Evolutionary conservation across 2,797 vertebrate genomes (phyloP).

Genomic region (Hemitrygon akajei): DNA sequence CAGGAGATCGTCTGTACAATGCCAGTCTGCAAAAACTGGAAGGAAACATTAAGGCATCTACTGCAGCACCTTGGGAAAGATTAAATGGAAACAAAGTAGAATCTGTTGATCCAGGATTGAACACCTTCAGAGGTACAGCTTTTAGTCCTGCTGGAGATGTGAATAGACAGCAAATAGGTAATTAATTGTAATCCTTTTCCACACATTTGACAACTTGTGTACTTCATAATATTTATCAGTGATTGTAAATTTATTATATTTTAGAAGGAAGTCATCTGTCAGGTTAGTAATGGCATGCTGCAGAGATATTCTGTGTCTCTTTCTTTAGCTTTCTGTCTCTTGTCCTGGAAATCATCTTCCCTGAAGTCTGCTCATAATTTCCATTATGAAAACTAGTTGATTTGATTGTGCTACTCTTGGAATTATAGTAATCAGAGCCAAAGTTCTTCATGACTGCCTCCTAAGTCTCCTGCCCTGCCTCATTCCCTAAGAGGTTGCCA

Average conservation of each 20-base stretch:
- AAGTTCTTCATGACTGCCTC: no score
- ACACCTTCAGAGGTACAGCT: neutral
- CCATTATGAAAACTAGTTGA: no score
- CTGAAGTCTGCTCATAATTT: no score
- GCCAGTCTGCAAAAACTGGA: neutral
- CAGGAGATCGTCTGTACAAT: neutral
- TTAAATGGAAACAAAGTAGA: neutral
- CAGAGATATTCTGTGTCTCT: no score
- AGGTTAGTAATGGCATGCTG: no score
- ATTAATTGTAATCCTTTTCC: neutral
- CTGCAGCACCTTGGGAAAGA: constrained; percentile 13
- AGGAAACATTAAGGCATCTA: neutral
- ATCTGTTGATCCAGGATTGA: neutral
- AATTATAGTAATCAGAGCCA: no score
- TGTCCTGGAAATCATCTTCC: no score
- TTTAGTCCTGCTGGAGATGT: neutral
- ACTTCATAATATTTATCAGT: neutral
- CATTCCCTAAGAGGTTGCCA: no score
- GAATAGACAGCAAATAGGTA: constrained; percentile 26
- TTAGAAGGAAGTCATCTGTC: no score
- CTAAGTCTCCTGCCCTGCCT: no score
- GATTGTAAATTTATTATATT: neutral
- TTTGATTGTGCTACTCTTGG: no score
- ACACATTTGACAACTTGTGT: neutral
- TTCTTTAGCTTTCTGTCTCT: no score